phyloP scores from a whole-genome alignment of 1,140 invertebrate species.

The Drosophila sucinea region DNA sequence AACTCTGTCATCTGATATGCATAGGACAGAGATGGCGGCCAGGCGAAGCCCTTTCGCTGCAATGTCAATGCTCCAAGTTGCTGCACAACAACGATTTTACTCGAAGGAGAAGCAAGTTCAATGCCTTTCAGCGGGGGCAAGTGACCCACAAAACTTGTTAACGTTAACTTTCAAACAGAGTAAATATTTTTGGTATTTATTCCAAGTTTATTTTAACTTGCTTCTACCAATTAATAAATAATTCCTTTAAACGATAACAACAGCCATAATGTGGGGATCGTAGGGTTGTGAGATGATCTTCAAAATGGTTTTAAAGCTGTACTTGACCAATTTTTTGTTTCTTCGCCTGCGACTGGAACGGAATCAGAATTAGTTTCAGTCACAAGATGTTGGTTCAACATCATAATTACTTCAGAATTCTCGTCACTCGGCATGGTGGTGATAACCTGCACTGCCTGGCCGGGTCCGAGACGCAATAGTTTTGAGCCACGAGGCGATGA shows the following conservation, averaged over 20 bases:
- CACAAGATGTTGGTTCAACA: neutral
- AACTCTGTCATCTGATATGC: conserved; percentile 58
- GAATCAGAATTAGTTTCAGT: neutral
- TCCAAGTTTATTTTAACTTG: conserved; percentile 30
- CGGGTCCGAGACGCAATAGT: conserved; percentile 61
- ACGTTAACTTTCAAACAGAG: too few relatives aligned
- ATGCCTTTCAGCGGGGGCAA: conserved; percentile 45
- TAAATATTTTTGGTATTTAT: neutral
- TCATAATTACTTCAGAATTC: conserved; percentile 38
- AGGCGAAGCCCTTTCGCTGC: conserved; percentile 63
- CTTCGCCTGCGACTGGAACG: conserved; percentile 52
- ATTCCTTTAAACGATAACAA: conserved; percentile 43
- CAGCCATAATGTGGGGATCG: conserved; percentile 36
- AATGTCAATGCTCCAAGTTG: conserved; percentile 63
- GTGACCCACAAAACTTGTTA: conserved; percentile 41
- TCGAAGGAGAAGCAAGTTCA: conserved; percentile 53
- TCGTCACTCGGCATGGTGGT: conserved; percentile 49
- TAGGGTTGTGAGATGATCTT: conserved; percentile 18
- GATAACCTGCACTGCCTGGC: conserved; percentile 77
- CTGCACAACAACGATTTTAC: neutral
- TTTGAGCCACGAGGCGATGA: conserved; percentile 50
- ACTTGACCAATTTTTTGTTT: conserved; percentile 66
- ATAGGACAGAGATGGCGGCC: conserved; percentile 10
- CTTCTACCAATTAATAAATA: conserved; percentile 31
- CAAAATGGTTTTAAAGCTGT: conserved; percentile 46